Evolutionary conservation across 2,888 invertebrate genomes (phyloP), one percentile per base, ranked within the genome.

Genomic region (Troilus luridus): DNA sequence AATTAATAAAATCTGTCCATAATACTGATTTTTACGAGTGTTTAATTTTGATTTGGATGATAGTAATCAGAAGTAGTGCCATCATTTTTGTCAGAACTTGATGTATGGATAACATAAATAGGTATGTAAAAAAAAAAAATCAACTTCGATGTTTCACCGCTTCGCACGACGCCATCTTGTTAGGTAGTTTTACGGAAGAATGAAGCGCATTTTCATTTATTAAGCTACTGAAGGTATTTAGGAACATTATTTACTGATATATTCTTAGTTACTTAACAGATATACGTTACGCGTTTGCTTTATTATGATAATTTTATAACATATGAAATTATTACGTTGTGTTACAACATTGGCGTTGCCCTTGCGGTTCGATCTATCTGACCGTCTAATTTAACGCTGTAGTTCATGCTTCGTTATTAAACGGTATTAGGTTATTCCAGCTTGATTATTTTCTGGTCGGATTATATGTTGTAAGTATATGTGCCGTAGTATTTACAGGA

Each of bases 301-400:
- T 27, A 41, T 77, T 77, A 41, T 8, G 17, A 9, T 41, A 19
- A 77, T 21, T 77, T 17, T 27, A 77, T 77, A 77, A 77, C 72
- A 77, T 41, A 41, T 77, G 72, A 77, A 77, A 24, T 41, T 41
- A 77, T 17, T 41, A 77, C 27, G 72, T 77, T 77, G 41, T 19
- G 17, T 77, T 41, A 41, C 9, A 77, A 41, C 72, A 77, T 77
- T 77, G 72, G 72, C 72, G 72, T 77, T 77, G 41, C 72, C 41
- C 19, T 77, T 41, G 72, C 72, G 72, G 72, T 77, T 77, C 72
- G 72, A 77, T 77, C 27, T 77, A 77, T 77, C 72, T 77, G 72
- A 77, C 14, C 41, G 17, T 77, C 41, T 41, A 41, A 8, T 41
- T 7, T 77, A 77, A 41, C 19, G 19, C 41, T 14, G 41, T 8